phyloP scores from a whole-genome alignment of 2,888 invertebrate species.

The Cylindroiulus punctatus region DNA sequence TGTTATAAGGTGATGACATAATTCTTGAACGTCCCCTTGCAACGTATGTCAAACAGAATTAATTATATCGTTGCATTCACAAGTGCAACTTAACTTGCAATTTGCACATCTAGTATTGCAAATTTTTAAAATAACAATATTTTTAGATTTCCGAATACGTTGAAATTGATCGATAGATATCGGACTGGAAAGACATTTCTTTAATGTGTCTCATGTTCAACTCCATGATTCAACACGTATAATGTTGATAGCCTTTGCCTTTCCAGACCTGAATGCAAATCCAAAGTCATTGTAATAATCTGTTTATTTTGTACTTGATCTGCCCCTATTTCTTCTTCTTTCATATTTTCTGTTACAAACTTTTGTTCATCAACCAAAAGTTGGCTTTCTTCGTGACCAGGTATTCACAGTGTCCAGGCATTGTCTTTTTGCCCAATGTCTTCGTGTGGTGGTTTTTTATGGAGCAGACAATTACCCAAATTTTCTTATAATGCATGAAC shows the following conservation, averaged over 20 bases:
- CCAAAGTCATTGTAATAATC: not conserved
- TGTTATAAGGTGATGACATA: too few relatives aligned
- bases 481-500: slow-evolving; percentile 3
- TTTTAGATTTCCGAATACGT: too few relatives aligned
- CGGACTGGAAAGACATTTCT: too few relatives aligned
- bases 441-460: not conserved
- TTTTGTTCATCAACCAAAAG: not conserved
- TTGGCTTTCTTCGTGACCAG: slow-evolving; percentile 4
- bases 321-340: slow-evolving; percentile 6
- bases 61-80: too few relatives aligned
- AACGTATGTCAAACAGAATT: too few relatives aligned
- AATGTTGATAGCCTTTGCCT: not conserved
- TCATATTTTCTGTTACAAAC: not conserved
- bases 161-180: too few relatives aligned
- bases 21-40: too few relatives aligned
- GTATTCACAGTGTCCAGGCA: slow-evolving; percentile 11
- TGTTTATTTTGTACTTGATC: not conserved
- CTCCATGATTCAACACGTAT: not conserved
- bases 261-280: not conserved
- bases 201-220: not conserved
- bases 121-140: too few relatives aligned
- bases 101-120: too few relatives aligned
- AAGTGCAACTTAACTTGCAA: too few relatives aligned
- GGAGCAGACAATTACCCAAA: not conserved
- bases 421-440: not conserved